A percentile compares a stretch with the other conserved stretches of the same genome.
Conservation (phyloP, 2,113 vertebrate species). For the Anhinga anhinga region DNA sequence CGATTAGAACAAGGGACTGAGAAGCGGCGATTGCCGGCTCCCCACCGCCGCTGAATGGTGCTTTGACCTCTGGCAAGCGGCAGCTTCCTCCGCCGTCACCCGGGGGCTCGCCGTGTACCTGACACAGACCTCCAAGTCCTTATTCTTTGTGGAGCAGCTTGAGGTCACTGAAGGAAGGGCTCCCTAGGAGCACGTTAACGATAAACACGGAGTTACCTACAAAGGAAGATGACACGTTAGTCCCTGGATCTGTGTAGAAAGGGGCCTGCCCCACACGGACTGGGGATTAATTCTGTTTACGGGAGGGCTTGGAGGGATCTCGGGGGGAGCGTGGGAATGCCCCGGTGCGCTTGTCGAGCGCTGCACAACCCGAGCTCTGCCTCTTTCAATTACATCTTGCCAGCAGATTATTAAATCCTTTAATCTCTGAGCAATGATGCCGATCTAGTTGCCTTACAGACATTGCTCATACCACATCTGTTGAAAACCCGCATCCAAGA, state of each 20-base stretch:
- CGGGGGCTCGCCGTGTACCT: fast-evolving
- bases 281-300: not conserved
- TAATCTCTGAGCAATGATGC: not conserved
- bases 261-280: not conserved
- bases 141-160: not conserved
- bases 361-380: not conserved
- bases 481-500: not conserved
- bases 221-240: not conserved
- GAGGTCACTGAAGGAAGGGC: not conserved
- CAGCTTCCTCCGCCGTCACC: not conserved
- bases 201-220: fast-evolving
- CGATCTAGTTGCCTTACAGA: not conserved
- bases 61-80: not conserved
- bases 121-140: fast-evolving
- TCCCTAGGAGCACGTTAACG: fast-evolving
- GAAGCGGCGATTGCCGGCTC: fast-evolving
- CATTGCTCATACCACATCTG: slow-evolving; percentile 40
- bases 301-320: not conserved
- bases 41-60: not conserved
- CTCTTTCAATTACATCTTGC: not conserved
- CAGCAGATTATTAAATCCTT: slow-evolving; percentile 24
- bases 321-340: not conserved
- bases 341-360: not conserved
- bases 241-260: fast-evolving
- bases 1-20: not conserved